These are phyloP conservation scores for Thalassophryne amazonica DNA, from an alignment of 2,797 vertebrate species.

Conservation along the genomic window DNA sequence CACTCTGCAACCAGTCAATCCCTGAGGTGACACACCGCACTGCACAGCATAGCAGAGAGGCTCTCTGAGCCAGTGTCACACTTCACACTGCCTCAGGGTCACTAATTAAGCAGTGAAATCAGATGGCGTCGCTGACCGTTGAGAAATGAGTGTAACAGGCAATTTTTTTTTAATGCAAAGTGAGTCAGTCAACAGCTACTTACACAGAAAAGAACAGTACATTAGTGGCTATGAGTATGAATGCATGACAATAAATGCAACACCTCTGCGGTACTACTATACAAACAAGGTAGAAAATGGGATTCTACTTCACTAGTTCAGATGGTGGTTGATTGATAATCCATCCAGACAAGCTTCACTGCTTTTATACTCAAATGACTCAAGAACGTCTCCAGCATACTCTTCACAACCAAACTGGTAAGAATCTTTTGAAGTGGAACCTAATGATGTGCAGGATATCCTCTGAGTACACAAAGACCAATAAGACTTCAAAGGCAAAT, in stretches of 20 bases:
- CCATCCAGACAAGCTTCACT: constrained; percentile 22
- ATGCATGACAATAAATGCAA: neutral
- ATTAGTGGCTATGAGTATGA: neutral
- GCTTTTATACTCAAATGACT: constrained; percentile 29
- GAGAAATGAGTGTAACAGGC: constrained; percentile 50
- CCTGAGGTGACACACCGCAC: constrained; percentile 59
- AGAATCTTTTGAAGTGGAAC: constrained; percentile 21
- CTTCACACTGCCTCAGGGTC: constrained; percentile 56
- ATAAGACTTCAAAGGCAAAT: constrained; percentile 51
- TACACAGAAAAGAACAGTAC: neutral
- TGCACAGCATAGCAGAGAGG: constrained; percentile 52
- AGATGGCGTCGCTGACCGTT: constrained; percentile 62
- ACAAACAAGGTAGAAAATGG: constrained; percentile 48
- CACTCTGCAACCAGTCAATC: constrained; percentile 48
- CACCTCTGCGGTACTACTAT: constrained; percentile 40
- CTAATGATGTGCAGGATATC: constrained; percentile 42
- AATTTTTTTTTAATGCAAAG: constrained; percentile 42
- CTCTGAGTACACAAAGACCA: constrained; percentile 18
- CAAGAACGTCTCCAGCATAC: constrained; percentile 23
- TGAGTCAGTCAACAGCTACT: constrained; percentile 27
- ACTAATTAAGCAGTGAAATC: constrained; percentile 69
- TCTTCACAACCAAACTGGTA: constrained; percentile 34
- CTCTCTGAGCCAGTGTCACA: constrained; percentile 67
- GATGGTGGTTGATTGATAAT: constrained; percentile 28
- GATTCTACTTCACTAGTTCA: constrained; percentile 51